Conservation (phyloP, 30 jellyfish, hydroid and myxozoan species). For the Thelohanellus kitauei region DNA sequence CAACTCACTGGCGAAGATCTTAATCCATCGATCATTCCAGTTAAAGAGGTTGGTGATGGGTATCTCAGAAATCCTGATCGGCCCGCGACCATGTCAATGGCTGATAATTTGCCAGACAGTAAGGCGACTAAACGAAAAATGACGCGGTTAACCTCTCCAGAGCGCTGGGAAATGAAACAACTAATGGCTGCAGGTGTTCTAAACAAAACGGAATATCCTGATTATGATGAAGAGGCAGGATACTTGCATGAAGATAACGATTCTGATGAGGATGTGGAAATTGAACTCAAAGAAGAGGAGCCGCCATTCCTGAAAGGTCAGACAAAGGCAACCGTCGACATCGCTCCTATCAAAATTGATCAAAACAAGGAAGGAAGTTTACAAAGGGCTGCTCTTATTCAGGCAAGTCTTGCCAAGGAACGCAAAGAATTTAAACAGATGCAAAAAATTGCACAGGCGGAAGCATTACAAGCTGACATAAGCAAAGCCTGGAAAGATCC, state of each 20-base stretch:
- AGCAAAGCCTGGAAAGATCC: slow-evolving; percentile 91
- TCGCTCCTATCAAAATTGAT: slow-evolving; percentile 64
- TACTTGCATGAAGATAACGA: slow-evolving; percentile 61
- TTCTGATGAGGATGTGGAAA: slow-evolving; percentile 81
- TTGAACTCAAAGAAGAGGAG: slow-evolving; percentile 65
- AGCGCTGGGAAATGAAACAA: slow-evolving; percentile 82
- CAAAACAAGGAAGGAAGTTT: slow-evolving; percentile 88
- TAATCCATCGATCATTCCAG: too few species aligned
- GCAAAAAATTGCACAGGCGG: slow-evolving; percentile 74
- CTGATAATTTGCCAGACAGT: slow-evolving; percentile 16
- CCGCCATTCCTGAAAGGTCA: slow-evolving; percentile 91
- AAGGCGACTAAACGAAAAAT: slow-evolving; percentile 28
- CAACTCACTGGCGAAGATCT: slow-evolving; percentile 86
- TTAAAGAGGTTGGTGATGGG: slow-evolving; percentile 14
- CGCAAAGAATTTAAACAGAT: slow-evolving; percentile 58
- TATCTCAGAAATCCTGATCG: slow-evolving; percentile 68
- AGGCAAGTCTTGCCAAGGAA: slow-evolving; percentile 63
- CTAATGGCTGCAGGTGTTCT: slow-evolving; percentile 88
- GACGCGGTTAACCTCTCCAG: slow-evolving; percentile 89
- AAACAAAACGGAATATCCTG: slow-evolving; percentile 76
- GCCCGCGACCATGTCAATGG: too few species aligned
- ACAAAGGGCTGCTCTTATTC: slow-evolving; percentile 79
- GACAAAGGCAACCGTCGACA: slow-evolving; percentile 34
- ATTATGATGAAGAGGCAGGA: slow-evolving; percentile 94
- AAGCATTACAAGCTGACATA: slow-evolving; percentile 51